phyloP scores from a whole-genome alignment of 2,113 vertebrate genomes.

The Morone chrysops region DNA sequence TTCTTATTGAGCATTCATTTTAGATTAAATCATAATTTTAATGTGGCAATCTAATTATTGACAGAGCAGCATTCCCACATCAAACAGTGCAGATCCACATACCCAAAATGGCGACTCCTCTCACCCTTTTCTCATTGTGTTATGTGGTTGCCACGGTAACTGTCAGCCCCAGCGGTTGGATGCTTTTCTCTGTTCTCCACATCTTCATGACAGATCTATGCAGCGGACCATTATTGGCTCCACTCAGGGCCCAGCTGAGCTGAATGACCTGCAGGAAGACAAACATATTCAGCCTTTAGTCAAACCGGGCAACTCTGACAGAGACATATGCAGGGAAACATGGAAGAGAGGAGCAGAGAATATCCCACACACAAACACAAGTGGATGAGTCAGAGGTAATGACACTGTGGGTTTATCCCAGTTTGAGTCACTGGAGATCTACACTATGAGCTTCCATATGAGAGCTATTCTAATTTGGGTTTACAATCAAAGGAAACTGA shows the following conservation, averaged over 20 bases:
- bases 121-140: slow-evolving; percentile 31
- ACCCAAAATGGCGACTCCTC: slow-evolving; percentile 65
- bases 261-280: slow-evolving; percentile 49
- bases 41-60: not conserved
- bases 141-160: slow-evolving; percentile 63
- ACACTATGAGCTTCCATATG: not conserved
- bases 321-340: slow-evolving; percentile 52
- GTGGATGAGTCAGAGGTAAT: slow-evolving; percentile 64
- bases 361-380: slow-evolving; percentile 37
- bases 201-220: slow-evolving; percentile 48
- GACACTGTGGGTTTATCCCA: slow-evolving; percentile 25
- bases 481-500: slow-evolving; percentile 49
- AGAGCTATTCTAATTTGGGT: slow-evolving; percentile 18
- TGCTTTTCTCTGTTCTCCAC: slow-evolving; percentile 42
- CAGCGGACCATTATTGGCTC: slow-evolving; percentile 46
- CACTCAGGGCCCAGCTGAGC: slow-evolving; percentile 22
- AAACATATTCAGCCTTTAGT: slow-evolving; percentile 65
- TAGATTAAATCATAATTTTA: not conserved
- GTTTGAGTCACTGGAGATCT: slow-evolving; percentile 24
- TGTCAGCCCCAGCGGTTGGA: slow-evolving; percentile 25
- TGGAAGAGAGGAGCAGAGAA: slow-evolving; percentile 20
- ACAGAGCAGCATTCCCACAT: slow-evolving; percentile 12
- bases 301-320: slow-evolving; percentile 55
- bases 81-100: slow-evolving; percentile 40
- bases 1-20: not conserved